These are phyloP conservation scores for Hydriomena furcata DNA, from an alignment of 2,888 invertebrate genomes.

Conservation along the genomic window DNA sequence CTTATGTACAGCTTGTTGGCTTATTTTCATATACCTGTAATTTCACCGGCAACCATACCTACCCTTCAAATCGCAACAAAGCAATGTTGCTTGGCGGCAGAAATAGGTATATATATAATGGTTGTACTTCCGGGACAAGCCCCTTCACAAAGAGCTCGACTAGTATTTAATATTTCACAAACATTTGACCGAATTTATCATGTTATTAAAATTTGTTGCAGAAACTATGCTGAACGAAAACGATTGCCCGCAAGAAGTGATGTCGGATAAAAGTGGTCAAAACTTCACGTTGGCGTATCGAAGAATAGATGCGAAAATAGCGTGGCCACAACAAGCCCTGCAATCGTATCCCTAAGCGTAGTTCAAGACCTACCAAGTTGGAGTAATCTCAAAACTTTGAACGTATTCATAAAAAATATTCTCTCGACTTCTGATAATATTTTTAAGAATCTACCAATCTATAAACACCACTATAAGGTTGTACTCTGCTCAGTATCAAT, in stretches of 20 bases:
- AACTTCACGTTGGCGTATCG: slow-evolving; percentile 97
- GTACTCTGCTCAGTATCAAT: slow-evolving; percentile 53
- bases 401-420: slow-evolving; percentile 20
- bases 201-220: no score
- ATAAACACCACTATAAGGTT: slow-evolving; percentile 31
- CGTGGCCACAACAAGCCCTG: slow-evolving; percentile 91
- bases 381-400: slow-evolving; percentile 23
- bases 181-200: no score
- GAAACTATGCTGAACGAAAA: slow-evolving; percentile 95
- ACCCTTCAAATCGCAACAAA: no score
- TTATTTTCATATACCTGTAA: no score
- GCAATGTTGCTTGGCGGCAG: no score
- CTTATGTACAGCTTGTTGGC: no score
- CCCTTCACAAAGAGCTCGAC: no score
- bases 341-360: slow-evolving; percentile 67
- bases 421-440: slow-evolving; percentile 3
- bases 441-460: slow-evolving; percentile 18
- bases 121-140: no score
- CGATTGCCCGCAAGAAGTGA: slow-evolving; percentile 95
- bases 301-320: slow-evolving; percentile 97
- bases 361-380: slow-evolving; percentile 1
- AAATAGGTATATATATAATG: no score
- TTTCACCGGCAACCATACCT: no score
- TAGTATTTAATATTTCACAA: no score
- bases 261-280: slow-evolving; percentile 87